Base-by-base conservation (phyloP, 2,797 vertebrate genomes). In the Percopsis omiscomaycus region DNA sequence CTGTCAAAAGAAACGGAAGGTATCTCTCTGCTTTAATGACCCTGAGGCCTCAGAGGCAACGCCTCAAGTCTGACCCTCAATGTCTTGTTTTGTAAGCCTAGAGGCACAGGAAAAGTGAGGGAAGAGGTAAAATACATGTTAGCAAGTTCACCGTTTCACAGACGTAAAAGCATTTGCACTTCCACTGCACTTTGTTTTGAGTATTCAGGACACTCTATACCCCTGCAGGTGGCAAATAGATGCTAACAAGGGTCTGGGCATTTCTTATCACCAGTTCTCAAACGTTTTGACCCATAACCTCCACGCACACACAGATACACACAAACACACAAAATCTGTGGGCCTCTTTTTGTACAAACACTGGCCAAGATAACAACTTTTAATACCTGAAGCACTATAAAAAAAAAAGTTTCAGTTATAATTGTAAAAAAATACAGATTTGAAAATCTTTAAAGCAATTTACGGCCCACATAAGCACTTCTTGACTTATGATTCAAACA, bases 131-230 rank as follows among this genome's bases (percentile, higher is more conserved):
- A 74, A 73, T 0, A 44, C 69, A 52, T 62, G 1, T 71, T 66
- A 69, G 58, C 5, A n/a, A 46, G 47, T 48, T 70, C 67, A 60
- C 65, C 54, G 64, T 64, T 56, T 64, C 16, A 65, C 63, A 62
- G 57, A 71, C 45, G 52, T 44, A 37, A 66, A 69, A 65, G 76
- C 80, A 75, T 81, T 69, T 85, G 84, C 64, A 68, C 74, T 61
- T 52, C 64, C 63, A 69, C 64, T 65, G 49, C 51, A 67, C 49
- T 76, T 88, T 92, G 91, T 91, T 92, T 89, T 89, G 89, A 81
- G 76, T 89, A 81, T 64, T 66, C 56, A 53, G 78, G 92, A 91
- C 30, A 93, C 79, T 79, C 88, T 82, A 93, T 89, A 76, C 89
- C 77, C 76, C 69, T 55, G 75, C 91, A 93, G 92, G 90, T 93